A percentile compares a stretch with the other conserved stretches of the same genome.
These are phyloP conservation scores for Arenaria interpres DNA, from an alignment of 2,113 vertebrate genomes.

Conservation along the genomic window DNA sequence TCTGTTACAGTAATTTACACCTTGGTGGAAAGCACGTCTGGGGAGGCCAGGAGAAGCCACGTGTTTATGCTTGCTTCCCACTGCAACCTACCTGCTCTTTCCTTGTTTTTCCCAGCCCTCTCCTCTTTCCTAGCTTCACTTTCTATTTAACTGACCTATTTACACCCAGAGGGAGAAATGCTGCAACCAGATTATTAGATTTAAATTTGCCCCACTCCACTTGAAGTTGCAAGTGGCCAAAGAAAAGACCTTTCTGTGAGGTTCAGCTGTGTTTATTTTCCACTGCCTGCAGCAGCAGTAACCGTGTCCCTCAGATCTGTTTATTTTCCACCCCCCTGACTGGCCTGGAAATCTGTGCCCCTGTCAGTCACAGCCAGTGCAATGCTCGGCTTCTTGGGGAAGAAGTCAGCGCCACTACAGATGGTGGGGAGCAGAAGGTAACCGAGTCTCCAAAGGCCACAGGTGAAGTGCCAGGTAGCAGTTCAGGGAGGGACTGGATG, in stretches of 20 bases:
- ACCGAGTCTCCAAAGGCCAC: accelerated
- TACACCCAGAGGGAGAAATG: not conserved
- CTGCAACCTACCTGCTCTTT: not conserved
- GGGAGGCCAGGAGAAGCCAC: not conserved
- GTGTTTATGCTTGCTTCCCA: not conserved
- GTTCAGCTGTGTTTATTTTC: not conserved
- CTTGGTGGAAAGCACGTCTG: not conserved
- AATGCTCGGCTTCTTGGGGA: not conserved
- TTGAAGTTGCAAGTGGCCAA: not conserved
- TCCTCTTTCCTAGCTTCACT: not conserved
- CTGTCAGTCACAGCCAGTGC: not conserved
- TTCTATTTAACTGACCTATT: not conserved
- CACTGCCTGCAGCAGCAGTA: not conserved
- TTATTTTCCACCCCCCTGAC: not conserved
- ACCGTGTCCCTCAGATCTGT: not conserved
- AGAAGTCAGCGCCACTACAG: accelerated
- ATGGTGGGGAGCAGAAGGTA: not conserved
- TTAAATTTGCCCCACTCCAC: not conserved
- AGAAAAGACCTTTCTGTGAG: not conserved
- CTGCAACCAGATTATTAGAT: not conserved
- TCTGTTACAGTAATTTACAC: not conserved
- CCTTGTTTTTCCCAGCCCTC: not conserved
- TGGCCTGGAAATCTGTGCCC: not conserved
- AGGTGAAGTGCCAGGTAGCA: not conserved
- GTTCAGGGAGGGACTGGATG: not conserved